Base-by-base conservation (phyloP, 64 coral and sea anemone genomes). In the Pocillopora damicornis region DNA sequence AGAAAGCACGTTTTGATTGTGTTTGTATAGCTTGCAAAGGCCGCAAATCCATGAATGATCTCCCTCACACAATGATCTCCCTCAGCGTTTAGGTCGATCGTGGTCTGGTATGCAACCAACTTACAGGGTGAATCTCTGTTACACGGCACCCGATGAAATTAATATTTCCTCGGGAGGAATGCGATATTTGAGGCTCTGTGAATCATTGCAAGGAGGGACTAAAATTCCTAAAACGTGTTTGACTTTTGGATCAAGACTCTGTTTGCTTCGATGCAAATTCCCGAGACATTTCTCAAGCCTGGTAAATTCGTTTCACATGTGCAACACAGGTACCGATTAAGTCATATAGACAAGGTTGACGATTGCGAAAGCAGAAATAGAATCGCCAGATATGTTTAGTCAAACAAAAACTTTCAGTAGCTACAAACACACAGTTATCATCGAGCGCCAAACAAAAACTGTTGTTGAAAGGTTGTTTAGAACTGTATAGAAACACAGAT, bases 1-100 rank as follows among this genome's bases (percentile, higher is more conserved):
- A 66, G 26, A 13, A 35, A 11, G 15, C 8, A 67, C 36, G 63
- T 83, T 63, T 83, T 67, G 18, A 45, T 67, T 37, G 22, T 83
- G 68, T 71, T 83, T 42, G 42, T 51, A 51, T 51, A 83, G 38
- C 80, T 66, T 45, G 37, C 77, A 68, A 69, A 83, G 35, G 17
- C 80, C 61, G 62, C 62, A 83, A 69, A 83, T 68, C 80, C 80
- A 66, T 16, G 63, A 83, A 83, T 67, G 80, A 83, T 69, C 80
- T 71, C 67, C 25, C 67, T 71, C 67, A 30, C 25, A 71, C 65
- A 8, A 30, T 30, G 30, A 30, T 30, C 30, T 15, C 61, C 3
- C 59, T 79, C 61, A 77, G 37, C 75, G 45, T 77, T 56, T 9
- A 77, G 17, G 9, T 65, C 34, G 58, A 60, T 30, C 17, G 59